phyloP scores from a whole-genome alignment of 2,113 vertebrate species.

The Hepsetus odoe region DNA sequence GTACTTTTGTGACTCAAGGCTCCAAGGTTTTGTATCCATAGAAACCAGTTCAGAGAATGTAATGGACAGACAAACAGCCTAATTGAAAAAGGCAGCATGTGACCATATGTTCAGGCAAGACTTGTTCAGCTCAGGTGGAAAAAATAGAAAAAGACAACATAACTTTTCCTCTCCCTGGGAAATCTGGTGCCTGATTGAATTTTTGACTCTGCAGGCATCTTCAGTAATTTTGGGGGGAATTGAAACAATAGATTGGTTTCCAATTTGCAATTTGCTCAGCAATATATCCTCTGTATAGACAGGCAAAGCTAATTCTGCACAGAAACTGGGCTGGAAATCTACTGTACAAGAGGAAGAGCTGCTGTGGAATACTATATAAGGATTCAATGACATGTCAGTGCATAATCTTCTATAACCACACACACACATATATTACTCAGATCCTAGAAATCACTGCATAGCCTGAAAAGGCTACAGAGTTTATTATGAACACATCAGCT shows the following conservation, averaged over 20 bases:
- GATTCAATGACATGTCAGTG: neutral
- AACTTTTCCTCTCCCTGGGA: neutral
- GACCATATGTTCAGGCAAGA: neutral
- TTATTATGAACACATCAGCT: too few species aligned
- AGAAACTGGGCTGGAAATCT: neutral
- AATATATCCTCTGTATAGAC: neutral
- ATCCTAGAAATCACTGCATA: too few species aligned
- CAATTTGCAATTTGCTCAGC: neutral
- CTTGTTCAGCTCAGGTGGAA: neutral
- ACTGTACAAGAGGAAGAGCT: neutral
- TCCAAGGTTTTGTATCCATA: constrained; percentile 9
- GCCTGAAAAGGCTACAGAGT: too few species aligned
- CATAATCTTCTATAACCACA: too few species aligned
- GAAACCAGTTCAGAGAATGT: neutral
- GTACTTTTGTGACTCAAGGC: neutral
- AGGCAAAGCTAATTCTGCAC: neutral
- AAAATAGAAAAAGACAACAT: neutral
- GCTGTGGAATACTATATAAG: neutral
- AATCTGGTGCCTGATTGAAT: neutral
- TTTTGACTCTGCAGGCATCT: constrained; percentile 6
- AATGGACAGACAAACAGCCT: constrained; percentile 3
- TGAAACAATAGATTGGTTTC: constrained; percentile 5
- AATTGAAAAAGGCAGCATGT: constrained; percentile 21
- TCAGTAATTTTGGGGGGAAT: neutral
- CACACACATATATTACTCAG: too few species aligned